phyloP scores from a whole-genome alignment of 2,797 vertebrate genomes.

The Meda fulgida region DNA sequence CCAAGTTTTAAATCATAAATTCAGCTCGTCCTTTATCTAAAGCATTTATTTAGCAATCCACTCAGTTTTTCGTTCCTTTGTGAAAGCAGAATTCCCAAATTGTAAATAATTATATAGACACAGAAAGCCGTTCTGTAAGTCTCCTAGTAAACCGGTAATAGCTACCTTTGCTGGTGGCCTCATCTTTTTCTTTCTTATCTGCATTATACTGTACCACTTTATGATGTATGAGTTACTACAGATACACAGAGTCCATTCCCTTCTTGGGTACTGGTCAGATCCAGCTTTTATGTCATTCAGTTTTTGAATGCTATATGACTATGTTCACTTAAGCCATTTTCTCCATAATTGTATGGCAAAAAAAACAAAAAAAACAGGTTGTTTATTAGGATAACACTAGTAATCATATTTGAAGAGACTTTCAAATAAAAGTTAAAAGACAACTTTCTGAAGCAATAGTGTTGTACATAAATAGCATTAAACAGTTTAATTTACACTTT shows the following conservation, averaged over 20 bases:
- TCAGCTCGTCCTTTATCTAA: slow-evolving; percentile 3
- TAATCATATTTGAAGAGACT: background rate
- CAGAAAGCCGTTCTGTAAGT: slow-evolving; percentile 38
- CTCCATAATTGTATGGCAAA: background rate
- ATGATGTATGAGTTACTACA: slow-evolving; percentile 26
- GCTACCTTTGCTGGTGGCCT: slow-evolving; percentile 64
- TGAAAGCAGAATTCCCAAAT: slow-evolving; percentile 51
- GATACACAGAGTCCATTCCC: slow-evolving; percentile 30
- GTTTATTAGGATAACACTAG: background rate
- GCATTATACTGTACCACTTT: slow-evolving; percentile 27
- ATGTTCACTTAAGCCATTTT: slow-evolving; percentile 10
- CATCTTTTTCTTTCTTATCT: slow-evolving; percentile 39
- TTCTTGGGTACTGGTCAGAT: slow-evolving; percentile 15
- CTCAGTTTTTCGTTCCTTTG: slow-evolving; percentile 31
- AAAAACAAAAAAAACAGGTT: background rate
- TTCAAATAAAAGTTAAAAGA: background rate
- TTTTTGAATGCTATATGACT: background rate
- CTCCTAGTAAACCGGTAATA: slow-evolving; percentile 63
- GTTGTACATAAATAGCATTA: background rate
- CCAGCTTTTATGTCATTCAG: background rate
- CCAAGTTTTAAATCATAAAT: slow-evolving; percentile 46
- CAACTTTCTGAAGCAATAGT: background rate
- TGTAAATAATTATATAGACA: slow-evolving; percentile 67
- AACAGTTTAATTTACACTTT: background rate
- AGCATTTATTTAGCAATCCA: slow-evolving; percentile 36